These are phyloP conservation scores for Linurgus olivaceus DNA, from an alignment of 2,797 vertebrate species.

Conservation along the genomic window DNA sequence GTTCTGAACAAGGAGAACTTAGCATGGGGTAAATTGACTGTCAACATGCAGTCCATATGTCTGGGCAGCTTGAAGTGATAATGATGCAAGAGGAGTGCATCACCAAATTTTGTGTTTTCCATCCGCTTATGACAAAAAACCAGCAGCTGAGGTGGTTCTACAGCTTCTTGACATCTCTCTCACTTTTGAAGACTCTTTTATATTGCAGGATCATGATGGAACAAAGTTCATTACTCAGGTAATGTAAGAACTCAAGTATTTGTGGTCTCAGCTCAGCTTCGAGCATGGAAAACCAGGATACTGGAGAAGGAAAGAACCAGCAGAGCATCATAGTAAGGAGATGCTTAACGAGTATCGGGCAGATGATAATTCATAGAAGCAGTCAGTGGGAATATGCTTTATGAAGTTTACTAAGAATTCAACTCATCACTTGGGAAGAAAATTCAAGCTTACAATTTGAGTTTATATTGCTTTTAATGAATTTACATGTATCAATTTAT, in stretches of 20 bases:
- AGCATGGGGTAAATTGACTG: not conserved
- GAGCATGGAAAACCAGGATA: not conserved
- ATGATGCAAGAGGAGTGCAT: not conserved
- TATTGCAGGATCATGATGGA: not conserved
- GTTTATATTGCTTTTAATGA: not conserved
- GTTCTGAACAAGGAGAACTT: not conserved
- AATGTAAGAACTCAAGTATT: not conserved
- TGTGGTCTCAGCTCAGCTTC: not conserved
- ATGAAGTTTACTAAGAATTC: not conserved
- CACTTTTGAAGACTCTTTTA: not conserved
- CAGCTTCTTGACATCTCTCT: not conserved
- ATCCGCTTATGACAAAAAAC: not conserved
- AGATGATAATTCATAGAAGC: fast-evolving
- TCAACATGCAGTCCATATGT: not conserved
- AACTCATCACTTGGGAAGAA: not conserved
- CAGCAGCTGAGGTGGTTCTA: not conserved
- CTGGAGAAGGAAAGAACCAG: not conserved
- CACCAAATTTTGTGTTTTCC: not conserved
- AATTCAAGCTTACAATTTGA: not conserved
- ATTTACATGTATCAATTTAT: not conserved
- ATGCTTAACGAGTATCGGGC: not conserved
- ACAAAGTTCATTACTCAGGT: not conserved
- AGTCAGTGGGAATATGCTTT: not conserved
- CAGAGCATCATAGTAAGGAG: not conserved
- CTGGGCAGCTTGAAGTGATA: not conserved